Conservation (phyloP, 2,888 invertebrate species). For the Scaptomyza reducta region DNA sequence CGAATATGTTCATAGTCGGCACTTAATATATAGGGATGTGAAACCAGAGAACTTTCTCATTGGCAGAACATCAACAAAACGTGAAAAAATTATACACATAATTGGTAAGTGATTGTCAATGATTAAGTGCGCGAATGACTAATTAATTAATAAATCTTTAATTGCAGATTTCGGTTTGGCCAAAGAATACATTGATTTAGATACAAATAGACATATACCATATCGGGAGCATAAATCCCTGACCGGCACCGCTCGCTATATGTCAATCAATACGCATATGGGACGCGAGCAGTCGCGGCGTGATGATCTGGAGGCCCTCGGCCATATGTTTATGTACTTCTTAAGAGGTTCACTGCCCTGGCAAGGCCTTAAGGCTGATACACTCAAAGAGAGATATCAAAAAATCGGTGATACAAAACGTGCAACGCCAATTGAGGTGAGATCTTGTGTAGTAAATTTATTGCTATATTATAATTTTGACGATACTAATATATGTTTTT, state of each 20-base stretch:
- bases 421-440: conserved; percentile 98
- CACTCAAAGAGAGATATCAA: conserved; percentile 99
- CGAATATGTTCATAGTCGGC: conserved; percentile 99
- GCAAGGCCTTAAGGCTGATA: conserved; percentile 99
- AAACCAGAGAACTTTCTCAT: conserved; percentile 99
- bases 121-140: not conserved
- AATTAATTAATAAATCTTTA: not conserved
- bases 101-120: conserved; percentile 88
- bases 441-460: too few species aligned
- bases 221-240: conserved; percentile 99
- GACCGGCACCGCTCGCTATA: conserved; percentile 99
- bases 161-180: conserved; percentile 99
- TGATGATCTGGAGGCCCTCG: conserved; percentile 99
- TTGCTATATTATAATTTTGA: not conserved
- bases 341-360: conserved; percentile 99
- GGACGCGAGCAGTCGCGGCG: conserved; percentile 99
- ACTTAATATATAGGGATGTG: conserved; percentile 99
- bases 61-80: conserved; percentile 97
- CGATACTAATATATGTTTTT: conserved; percentile 3
- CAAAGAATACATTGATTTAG: conserved; percentile 99
- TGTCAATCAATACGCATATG: conserved; percentile 99
- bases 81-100: conserved; percentile 99
- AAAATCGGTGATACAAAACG: conserved; percentile 99
- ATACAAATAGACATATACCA: conserved; percentile 99
- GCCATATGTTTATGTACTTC: conserved; percentile 99